Evolutionary conservation across 2,113 vertebrate genomes (phyloP).

Genomic region (Ursus arctos): DNA sequence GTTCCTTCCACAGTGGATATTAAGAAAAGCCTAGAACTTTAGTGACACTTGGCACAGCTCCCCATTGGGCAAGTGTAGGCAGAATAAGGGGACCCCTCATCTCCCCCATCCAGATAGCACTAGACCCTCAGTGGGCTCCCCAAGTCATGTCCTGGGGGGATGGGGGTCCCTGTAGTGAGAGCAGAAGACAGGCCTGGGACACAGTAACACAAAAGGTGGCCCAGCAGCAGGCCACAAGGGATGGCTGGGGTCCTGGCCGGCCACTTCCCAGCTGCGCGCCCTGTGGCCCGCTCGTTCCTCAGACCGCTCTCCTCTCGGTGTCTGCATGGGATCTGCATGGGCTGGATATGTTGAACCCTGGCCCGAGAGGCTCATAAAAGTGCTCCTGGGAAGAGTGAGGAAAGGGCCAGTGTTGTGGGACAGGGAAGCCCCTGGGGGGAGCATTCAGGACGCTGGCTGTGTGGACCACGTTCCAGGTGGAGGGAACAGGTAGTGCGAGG

Average conservation of each 20-base stretch:
- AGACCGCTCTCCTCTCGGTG: background rate
- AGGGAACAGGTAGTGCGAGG: background rate
- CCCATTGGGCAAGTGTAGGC: background rate
- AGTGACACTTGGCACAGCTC: background rate
- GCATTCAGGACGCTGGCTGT: background rate
- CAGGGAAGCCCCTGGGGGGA: background rate
- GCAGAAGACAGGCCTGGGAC: background rate
- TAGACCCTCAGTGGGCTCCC: background rate
- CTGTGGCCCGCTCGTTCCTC: background rate
- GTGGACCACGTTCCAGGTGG: background rate
- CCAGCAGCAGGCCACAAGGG: background rate
- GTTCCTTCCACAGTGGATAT: background rate
- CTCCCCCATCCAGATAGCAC: background rate
- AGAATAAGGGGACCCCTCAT: no score
- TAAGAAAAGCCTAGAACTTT: background rate
- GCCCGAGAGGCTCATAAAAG: background rate
- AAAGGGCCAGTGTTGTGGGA: no score
- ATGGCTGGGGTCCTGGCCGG: accelerated
- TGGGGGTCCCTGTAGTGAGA: background rate
- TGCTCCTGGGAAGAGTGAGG: background rate
- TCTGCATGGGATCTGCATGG: background rate
- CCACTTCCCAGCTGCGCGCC: background rate
- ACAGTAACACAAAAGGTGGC: background rate
- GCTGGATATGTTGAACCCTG: background rate
- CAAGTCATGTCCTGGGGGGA: background rate